phyloP scores from a whole-genome alignment of 30 jellyfish, hydroid and myxozoan genomes.

The Chrysaora quinquecirrha region DNA sequence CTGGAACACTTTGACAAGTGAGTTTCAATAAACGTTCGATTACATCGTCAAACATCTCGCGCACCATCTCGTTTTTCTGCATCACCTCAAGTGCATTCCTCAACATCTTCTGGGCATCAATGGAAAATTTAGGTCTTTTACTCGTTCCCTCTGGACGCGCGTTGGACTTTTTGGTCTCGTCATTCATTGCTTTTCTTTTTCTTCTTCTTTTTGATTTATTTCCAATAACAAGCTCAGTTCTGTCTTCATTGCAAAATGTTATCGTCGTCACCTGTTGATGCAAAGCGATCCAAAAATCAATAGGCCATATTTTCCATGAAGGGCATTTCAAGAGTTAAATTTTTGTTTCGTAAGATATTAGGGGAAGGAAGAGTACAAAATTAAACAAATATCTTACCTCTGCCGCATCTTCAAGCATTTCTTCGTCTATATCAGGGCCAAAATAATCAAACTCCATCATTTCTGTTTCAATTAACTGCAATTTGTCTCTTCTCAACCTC shows the following conservation, averaged over 20 bases:
- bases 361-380: neutral
- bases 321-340: neutral
- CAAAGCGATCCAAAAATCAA: neutral
- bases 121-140: neutral
- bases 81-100: constrained; percentile 11
- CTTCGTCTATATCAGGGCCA: constrained; percentile 33
- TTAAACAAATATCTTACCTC: constrained; percentile 17
- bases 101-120: neutral
- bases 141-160: neutral
- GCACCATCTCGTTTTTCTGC: constrained; percentile 23
- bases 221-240: neutral
- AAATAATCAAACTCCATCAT: constrained; percentile 16
- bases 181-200: neutral
- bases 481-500: neutral
- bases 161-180: constrained; percentile 8
- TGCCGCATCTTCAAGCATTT: constrained; percentile 27
- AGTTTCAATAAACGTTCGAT: neutral
- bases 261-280: constrained; percentile 26
- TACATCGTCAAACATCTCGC: constrained; percentile 12
- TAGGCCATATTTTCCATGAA: neutral
- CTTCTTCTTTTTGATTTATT: neutral
- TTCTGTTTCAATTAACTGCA: neutral
- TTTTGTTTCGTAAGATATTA: neutral
- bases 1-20: neutral
- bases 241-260: constrained; percentile 14